Conservation (phyloP, 2,888 invertebrate genomes). For the Pocota personata region DNA sequence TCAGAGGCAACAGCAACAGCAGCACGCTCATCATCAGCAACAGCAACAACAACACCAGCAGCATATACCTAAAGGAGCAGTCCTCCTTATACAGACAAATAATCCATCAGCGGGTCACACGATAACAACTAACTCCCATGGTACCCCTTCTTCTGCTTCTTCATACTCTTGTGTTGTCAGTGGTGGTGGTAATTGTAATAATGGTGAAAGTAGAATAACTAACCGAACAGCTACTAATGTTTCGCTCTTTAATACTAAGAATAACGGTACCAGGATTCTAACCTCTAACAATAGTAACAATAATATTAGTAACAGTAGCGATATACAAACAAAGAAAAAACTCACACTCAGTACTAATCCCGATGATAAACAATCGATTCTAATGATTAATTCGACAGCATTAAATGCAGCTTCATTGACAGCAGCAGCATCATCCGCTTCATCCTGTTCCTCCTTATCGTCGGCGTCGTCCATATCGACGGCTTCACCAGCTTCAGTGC, state of each 20-base stretch:
- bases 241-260: slow-evolving; percentile 64
- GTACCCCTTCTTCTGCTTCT: slow-evolving; percentile 30
- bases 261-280: slow-evolving; percentile 66
- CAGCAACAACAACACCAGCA: slow-evolving; percentile 39
- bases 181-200: slow-evolving; percentile 11
- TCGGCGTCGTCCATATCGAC: slow-evolving; percentile 68
- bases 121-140: slow-evolving; percentile 37
- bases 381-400: slow-evolving; percentile 73
- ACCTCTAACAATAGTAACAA: slow-evolving; percentile 70
- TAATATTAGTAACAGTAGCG: slow-evolving; percentile 64
- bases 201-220: slow-evolving; percentile 34
- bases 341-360: slow-evolving; percentile 64
- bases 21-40: slow-evolving; percentile 29
- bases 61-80: slow-evolving; percentile 53
- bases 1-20: slow-evolving; percentile 33
- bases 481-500: slow-evolving; percentile 75
- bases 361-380: slow-evolving; percentile 70
- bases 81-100: slow-evolving; percentile 71
- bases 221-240: slow-evolving; percentile 47
- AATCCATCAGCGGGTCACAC: slow-evolving; percentile 34
- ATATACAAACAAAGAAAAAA: slow-evolving; percentile 70
- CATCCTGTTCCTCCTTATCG: slow-evolving; percentile 25
- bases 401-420: slow-evolving; percentile 70
- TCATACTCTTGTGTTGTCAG: slow-evolving; percentile 62
- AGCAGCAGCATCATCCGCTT: slow-evolving; percentile 49